Evolutionary conservation across 2,888 invertebrate species (phyloP).

Genomic region (Morpho achilles): DNA sequence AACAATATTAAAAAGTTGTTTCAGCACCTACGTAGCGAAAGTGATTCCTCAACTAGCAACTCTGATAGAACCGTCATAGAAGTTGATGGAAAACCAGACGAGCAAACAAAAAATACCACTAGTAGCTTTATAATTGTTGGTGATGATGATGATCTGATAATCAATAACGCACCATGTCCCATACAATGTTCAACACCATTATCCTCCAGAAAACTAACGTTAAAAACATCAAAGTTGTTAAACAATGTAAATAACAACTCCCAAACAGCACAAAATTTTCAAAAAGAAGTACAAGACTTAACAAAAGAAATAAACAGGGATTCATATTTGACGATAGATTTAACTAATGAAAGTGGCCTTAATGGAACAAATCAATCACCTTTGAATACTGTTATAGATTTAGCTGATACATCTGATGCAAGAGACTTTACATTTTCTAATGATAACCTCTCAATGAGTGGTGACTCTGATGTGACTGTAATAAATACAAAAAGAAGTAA

Average conservation of each 20-base stretch:
- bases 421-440: constrained; percentile 44
- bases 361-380: constrained; percentile 20
- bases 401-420: constrained; percentile 40
- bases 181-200: constrained; percentile 53
- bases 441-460: constrained; percentile 46
- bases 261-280: constrained; percentile 28
- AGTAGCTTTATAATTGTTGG: constrained; percentile 33
- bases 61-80: constrained; percentile 32
- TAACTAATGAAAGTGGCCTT: constrained; percentile 40
- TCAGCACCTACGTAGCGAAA: constrained; percentile 34
- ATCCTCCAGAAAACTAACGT: constrained; percentile 15
- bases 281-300: constrained; percentile 36
- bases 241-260: constrained; percentile 25
- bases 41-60: constrained; percentile 19
- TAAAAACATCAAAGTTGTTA: constrained; percentile 4
- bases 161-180: constrained; percentile 27
- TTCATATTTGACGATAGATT: constrained; percentile 60
- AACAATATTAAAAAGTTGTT: constrained; percentile 39
- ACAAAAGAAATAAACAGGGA: constrained; percentile 51
- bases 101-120: constrained; percentile 17
- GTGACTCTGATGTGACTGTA: constrained; percentile 62
- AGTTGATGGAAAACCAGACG: constrained; percentile 24
- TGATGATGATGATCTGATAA: constrained; percentile 38
- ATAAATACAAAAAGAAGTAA: constrained; percentile 30
- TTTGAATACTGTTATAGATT: constrained; percentile 43